Percentiles rank a stretch among this genome's conserved stretches.
phyloP scores from a whole-genome alignment of 92 coral and sea anemone genomes.

The Actinernus sp. region DNA sequence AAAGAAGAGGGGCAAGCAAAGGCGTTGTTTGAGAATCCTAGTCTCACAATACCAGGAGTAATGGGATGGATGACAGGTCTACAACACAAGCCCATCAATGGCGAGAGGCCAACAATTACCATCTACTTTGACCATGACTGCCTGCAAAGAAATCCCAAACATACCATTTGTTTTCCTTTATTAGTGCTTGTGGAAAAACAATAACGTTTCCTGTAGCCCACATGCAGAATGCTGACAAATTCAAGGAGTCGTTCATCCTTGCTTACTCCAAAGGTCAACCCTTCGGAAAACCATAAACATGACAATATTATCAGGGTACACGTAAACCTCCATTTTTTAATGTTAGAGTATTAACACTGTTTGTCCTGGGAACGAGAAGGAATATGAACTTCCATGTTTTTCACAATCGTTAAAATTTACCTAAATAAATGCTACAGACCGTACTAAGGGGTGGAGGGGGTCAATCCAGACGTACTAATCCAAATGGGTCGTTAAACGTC shows the following conservation, averaged over 20 bases:
- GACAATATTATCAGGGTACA: too few species aligned
- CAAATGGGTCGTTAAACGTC: too few species aligned
- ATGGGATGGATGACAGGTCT: constrained; percentile 69
- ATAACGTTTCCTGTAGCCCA: not conserved
- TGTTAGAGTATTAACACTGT: too few species aligned
- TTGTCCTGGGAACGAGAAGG: too few species aligned
- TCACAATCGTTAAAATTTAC: too few species aligned
- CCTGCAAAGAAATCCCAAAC: not conserved
- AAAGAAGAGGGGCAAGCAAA: constrained; percentile 4
- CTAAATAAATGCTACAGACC: too few species aligned
- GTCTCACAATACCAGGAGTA: constrained; percentile 52
- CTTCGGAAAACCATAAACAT: not conserved
- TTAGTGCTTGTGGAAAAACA: not conserved
- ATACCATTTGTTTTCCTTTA: not conserved
- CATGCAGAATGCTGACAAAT: not conserved
- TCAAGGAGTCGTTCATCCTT: not conserved
- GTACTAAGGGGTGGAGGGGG: too few species aligned
- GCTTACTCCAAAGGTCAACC: not conserved
- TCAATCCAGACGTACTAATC: too few species aligned
- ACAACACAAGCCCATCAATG: constrained; percentile 63
- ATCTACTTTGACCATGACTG: not conserved
- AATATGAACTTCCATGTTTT: too few species aligned
- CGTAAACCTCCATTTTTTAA: too few species aligned
- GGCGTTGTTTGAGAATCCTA: constrained; percentile 40
- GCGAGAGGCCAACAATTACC: constrained; percentile 40